Evolutionary conservation across 2,113 vertebrate species (phyloP), one percentile per base, ranked within the genome.

Genomic region (Anas platyrhynchos): DNA sequence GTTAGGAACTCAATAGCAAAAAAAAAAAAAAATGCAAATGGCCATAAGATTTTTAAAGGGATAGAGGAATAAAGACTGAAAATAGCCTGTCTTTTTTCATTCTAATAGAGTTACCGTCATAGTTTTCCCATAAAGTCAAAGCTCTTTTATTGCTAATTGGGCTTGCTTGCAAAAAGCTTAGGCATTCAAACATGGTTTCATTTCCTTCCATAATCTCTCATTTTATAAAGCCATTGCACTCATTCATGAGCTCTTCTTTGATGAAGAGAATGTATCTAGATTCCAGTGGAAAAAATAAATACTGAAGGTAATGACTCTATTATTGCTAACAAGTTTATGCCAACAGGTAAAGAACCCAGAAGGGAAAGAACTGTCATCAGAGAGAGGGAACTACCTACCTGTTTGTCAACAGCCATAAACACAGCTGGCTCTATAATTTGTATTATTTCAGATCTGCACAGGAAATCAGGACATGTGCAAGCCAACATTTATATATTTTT

Each of bases 31-130:
- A 89, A 65, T 41, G 62, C 58, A 96, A 94, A 93, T 65, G 26
- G 10, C 14, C 22, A 13, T 76, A 88, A 92, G 82, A 89, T 96
- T 96, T 96, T 96, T 91, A 71, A 93, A 92, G 61, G 74, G 50
- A 91, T 94, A 75, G 92, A 94, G 84, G 74, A 44, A 91, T 94
- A 75, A 93, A 94, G 82, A 25, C 36, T 89, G 88, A 84, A 91
- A 95, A 95, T 50, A 89, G 63, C 48, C 72, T 85, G 66, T 44
- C 41, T 83, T 59, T 84, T 87, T 88, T 74, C 44, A 79, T 92
- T 95, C 91, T 85, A 89, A 95, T 41, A 72, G 52, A 72, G 52
- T 94, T 94, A 77, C 77, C 58, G 44, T 75, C 55, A 82, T 63
- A 86, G 50, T 59, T 86, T 89, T 76, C 72, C 58, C 67, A 46